Evolutionary conservation across 1,140 invertebrate genomes (phyloP).

Genomic region (Zelostemma sp.): DNA sequence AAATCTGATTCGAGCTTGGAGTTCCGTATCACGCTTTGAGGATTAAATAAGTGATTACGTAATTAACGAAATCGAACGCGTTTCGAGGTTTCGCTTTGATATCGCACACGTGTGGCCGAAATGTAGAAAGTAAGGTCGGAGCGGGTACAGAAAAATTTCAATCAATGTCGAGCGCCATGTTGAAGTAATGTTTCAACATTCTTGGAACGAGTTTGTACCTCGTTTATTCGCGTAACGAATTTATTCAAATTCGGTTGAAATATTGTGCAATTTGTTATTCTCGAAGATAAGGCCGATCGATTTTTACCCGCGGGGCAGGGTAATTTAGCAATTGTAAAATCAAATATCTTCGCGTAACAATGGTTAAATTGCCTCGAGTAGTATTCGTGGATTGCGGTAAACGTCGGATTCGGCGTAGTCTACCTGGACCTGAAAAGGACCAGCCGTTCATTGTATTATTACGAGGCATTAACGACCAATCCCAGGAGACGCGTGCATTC

Average conservation of each 20-base stretch:
- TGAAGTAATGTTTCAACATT: neutral
- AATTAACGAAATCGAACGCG: neutral
- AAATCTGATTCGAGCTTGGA: neutral
- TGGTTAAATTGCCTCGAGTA: too few relatives aligned
- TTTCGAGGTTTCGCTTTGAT: too few relatives aligned
- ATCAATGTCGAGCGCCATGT: neutral
- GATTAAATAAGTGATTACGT: neutral
- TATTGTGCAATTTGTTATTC: neutral
- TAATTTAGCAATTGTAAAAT: too few relatives aligned
- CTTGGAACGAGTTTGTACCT: neutral
- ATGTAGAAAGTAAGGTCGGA: neutral
- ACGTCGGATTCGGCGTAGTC: neutral
- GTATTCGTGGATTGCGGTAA: neutral
- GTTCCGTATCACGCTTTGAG: neutral
- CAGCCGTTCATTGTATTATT: constrained; percentile 2
- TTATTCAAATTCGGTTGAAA: neutral
- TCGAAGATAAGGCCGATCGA: too few relatives aligned
- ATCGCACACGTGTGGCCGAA: neutral
- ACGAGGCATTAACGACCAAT: neutral
- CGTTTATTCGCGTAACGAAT: neutral
- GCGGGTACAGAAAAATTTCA: neutral
- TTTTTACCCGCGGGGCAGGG: too few relatives aligned
- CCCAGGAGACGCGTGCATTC: neutral
- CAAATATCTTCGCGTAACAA: too few relatives aligned
- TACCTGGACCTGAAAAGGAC: constrained; percentile 1